A percentile compares a stretch with the other conserved stretches of the same genome.
Conservation (phyloP, 2,888 invertebrate species). For the Fragum fragum region DNA sequence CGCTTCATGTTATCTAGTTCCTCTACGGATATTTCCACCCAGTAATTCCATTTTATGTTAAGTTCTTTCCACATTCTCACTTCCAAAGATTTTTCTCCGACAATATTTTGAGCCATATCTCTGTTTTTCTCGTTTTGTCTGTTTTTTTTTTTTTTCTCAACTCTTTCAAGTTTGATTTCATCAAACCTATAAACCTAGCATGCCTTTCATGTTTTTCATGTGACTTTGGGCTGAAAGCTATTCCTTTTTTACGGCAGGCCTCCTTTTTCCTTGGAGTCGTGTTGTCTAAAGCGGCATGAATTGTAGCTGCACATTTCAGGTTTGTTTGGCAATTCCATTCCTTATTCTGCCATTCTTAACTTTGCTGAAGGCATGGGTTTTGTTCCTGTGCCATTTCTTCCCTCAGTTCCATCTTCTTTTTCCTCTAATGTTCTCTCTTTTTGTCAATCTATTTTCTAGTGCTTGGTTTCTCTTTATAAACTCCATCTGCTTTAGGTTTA, state of each 20-base stretch:
- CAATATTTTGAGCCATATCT: slow-evolving; percentile 11
- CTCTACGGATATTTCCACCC: slow-evolving; percentile 1
- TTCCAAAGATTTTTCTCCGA: slow-evolving; percentile 6
- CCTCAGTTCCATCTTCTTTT: too few relatives aligned
- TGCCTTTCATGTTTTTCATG: not conserved
- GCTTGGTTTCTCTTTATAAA: slow-evolving; percentile 15
- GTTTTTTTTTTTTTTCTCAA: too few relatives aligned
- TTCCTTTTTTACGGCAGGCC: slow-evolving; percentile 19
- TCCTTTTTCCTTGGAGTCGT: slow-evolving; percentile 18
- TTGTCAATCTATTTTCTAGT: slow-evolving; percentile 13
- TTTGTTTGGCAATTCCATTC: slow-evolving; percentile 4
- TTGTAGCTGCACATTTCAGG: slow-evolving; percentile 29
- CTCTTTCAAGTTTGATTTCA: slow-evolving; percentile 15
- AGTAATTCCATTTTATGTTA: slow-evolving; percentile 21
- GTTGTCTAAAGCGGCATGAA: slow-evolving; percentile 23
- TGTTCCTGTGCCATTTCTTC: slow-evolving; percentile 18
- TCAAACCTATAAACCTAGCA: not conserved
- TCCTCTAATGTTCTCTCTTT: not conserved
- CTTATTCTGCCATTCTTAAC: slow-evolving; percentile 7
- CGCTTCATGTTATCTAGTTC: slow-evolving; percentile 7
- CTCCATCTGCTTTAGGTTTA: slow-evolving; percentile 3
- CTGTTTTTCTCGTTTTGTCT: slow-evolving; percentile 8
- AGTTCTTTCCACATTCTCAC: slow-evolving; percentile 14
- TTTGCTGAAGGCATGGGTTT: not conserved
- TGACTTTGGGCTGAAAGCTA: slow-evolving; percentile 1